A percentile compares a stretch with the other conserved stretches of the same genome.
Conservation (phyloP, 2,797 vertebrate genomes). For the Simalia tracyae region DNA sequence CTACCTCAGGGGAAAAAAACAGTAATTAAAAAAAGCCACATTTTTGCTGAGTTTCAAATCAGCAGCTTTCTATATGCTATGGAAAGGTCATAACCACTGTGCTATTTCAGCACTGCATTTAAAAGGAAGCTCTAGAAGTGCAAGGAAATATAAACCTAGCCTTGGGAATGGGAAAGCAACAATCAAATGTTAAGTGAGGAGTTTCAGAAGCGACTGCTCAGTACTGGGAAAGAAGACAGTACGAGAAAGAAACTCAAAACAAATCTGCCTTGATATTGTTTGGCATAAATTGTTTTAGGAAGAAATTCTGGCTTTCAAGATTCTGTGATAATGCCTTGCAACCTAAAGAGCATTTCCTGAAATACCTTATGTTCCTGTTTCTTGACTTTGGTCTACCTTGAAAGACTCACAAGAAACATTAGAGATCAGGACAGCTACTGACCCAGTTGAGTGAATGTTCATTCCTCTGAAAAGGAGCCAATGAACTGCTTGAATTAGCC, state of each 20-base stretch:
- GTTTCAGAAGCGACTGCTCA: neutral
- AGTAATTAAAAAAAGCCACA: neutral
- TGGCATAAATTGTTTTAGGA: neutral
- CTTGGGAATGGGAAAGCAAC: neutral
- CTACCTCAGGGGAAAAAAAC: neutral
- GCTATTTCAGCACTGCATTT: neutral
- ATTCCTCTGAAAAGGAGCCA: neutral
- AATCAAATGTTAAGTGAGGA: neutral
- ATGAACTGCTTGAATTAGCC: neutral
- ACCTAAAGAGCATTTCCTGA: neutral
- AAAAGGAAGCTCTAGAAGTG: neutral
- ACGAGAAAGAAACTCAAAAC: neutral
- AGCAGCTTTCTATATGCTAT: neutral
- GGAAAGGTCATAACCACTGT: neutral
- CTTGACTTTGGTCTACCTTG: neutral
- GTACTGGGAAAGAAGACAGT: neutral
- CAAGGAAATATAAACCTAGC: neutral
- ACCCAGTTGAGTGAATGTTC: neutral
- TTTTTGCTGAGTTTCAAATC: neutral
- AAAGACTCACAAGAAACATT: neutral
- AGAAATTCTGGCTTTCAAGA: neutral
- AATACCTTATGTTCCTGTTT: neutral
- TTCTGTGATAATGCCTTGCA: neutral
- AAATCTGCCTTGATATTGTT: neutral
- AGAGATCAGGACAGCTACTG: neutral